Evolutionary conservation across 2,797 vertebrate genomes (phyloP), one percentile per base, ranked within the genome.

Genomic region (Pempheris klunzingeri): DNA sequence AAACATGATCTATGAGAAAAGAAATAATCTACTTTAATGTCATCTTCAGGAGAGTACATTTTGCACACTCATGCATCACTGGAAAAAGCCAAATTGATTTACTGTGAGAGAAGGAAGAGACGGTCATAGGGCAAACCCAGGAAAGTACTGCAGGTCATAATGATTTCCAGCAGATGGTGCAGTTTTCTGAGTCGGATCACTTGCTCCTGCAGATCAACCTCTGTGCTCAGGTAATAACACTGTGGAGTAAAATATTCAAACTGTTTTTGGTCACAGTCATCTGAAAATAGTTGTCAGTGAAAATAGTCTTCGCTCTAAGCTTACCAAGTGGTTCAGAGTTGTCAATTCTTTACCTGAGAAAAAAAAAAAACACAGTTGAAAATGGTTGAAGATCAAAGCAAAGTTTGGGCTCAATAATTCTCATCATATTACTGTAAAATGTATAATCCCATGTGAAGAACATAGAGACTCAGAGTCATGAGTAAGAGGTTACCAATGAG

Each of bases 161-260:
- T 69, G 53, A 98, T 95, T 92, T 99, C 98, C 92, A 99, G 94
- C 90, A 99, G 94, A 24, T 99, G 98, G 93, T 99, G 97, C 71
- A 99, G 93, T 93, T 99, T 99, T 55, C 94, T 95, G 47, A 98
- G 87, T 80, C 96, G 94, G 69, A 93, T 82, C 28, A 98, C 95
- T 88, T 99, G 97, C 61, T 99, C 97, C 83, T 97, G 97, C 18
- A 96, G 81, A 67, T 96, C 95, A 38, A 96, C 95, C 11, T 96
- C 95, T 0, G 95, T 93, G 90, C 95, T 96, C 85, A 96, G 87
- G 88, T 97, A 99, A 81, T 97, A 97, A 82, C 96, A 95, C 98
- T 99, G 64, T 12, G 32, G 17, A 74, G 14, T 2, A 17, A 66
- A 81, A 76, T 15, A 67, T 14, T 73, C 10, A 72, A 22, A 77